Evolutionary conservation across 2,797 vertebrate genomes (phyloP).

Genomic region (Fistularia commersonii): DNA sequence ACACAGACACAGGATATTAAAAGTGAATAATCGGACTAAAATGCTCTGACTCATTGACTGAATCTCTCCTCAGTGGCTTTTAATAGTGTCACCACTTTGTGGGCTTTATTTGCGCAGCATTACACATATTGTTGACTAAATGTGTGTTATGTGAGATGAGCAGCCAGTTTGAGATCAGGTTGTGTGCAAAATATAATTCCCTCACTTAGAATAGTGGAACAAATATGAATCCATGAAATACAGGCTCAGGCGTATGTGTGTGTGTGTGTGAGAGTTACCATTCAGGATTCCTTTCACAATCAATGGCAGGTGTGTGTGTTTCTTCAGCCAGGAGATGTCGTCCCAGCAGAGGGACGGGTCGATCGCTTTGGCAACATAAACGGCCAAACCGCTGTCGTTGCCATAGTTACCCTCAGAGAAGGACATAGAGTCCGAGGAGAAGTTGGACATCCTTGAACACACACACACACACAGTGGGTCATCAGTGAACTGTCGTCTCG

Average conservation of each 20-base stretch:
- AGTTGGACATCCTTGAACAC: slow-evolving; percentile 86
- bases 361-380: slow-evolving; percentile 81
- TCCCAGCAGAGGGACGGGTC: slow-evolving; percentile 85
- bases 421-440: slow-evolving; percentile 80
- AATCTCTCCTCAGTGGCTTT: too few relatives aligned
- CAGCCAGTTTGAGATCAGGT: too few relatives aligned
- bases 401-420: slow-evolving; percentile 85
- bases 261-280: slow-evolving; percentile 58
- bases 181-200: too few relatives aligned
- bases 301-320: slow-evolving; percentile 78
- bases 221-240: not conserved
- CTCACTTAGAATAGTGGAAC: not conserved
- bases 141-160: too few relatives aligned
- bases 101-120: too few relatives aligned
- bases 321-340: slow-evolving; percentile 84
- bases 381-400: slow-evolving; percentile 82
- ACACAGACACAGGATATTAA: slow-evolving; percentile 3
- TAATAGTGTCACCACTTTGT: too few relatives aligned
- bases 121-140: too few relatives aligned
- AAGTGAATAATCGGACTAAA: too few relatives aligned
- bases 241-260: not conserved
- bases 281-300: slow-evolving; percentile 82
- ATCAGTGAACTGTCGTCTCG: too few relatives aligned
- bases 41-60: too few relatives aligned
- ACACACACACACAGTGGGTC: slow-evolving; percentile 3